These are phyloP conservation scores for Crematogaster levior DNA, from an alignment of 2,888 invertebrate species.

Conservation along the genomic window DNA sequence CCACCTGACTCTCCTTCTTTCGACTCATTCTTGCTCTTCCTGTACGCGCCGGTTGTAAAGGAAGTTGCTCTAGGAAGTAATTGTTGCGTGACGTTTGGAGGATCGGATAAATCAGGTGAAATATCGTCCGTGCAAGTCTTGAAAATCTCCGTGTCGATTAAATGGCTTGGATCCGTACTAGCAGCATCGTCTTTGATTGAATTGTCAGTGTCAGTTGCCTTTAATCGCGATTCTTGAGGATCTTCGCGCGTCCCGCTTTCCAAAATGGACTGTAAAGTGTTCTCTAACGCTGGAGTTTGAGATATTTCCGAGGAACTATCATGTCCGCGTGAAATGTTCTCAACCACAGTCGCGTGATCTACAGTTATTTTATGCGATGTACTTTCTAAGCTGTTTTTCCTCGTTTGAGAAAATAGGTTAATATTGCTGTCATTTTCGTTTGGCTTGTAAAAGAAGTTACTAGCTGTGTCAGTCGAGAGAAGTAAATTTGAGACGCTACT, in stretches of 20 bases:
- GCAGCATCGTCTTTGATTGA: not conserved
- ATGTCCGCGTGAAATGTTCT: not conserved
- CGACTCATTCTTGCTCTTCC: constrained; percentile 26
- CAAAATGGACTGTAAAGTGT: constrained; percentile 75
- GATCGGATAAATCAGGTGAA: constrained; percentile 28
- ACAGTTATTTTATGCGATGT: constrained; percentile 11
- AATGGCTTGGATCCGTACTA: not conserved
- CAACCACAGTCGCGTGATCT: constrained; percentile 21
- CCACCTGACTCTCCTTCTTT: constrained; percentile 69
- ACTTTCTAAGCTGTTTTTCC: constrained; percentile 71
- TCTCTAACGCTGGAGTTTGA: constrained; percentile 72
- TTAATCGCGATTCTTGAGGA: not conserved
- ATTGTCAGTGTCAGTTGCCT: not conserved
- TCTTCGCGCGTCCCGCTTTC: constrained; percentile 64
- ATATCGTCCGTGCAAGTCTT: constrained; percentile 15
- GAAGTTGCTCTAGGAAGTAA: constrained; percentile 48
- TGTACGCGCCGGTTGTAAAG: not conserved
- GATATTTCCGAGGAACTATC: not conserved
- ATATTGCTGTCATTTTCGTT: constrained; percentile 75
- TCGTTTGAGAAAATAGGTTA: constrained; percentile 77
- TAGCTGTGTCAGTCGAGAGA: constrained; percentile 77
- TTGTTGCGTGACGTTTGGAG: constrained; percentile 39
- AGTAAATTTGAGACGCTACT: constrained; percentile 71
- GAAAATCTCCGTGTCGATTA: not conserved
- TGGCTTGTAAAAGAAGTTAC: constrained; percentile 79